Evolutionary conservation across 2,888 invertebrate species (phyloP), one percentile per base, ranked within the genome.

Genomic region (Lithodes maja): DNA sequence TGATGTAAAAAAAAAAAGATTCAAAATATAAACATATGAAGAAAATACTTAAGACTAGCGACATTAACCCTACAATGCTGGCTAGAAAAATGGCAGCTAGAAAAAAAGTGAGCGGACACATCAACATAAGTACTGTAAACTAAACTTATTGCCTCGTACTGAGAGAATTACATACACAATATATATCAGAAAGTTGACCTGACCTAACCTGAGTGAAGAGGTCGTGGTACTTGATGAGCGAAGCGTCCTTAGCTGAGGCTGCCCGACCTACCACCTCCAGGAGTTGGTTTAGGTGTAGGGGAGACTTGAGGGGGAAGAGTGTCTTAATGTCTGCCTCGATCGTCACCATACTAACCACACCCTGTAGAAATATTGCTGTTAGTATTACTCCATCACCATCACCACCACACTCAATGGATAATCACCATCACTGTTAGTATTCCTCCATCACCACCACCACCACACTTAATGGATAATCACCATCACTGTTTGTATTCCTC

Each of bases 181-280:
- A 12, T 61, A 12, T 61, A 7, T 61, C 61, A 61, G 50, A 17
- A 77, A 7, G 0, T 17, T 1, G 9, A 61, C 69, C 33, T 0
- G 33, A 50, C 1, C 50, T 85, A 52, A 91, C 90, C 90, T 89
- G 89, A 5, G 78, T 55, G 82, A 91, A 91, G n/a, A 91, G 84
- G 17, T 78, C 71, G 61, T 83, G 54, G 54, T 89, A 89, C 78
- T 91, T 91, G 69, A 91, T 84, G 2, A 83, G 54, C 2, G 80
- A 68, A 1, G 86, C 74, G 49, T 91, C 90, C 12, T 86, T 84
- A 12, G 78, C 50, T 2, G 85, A 86, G 52, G 89, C 84, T 3
- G 88, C 84, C 7, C 78, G 50, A 9, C 52, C 53, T 7, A 82
- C 86, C 33, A 84, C 53, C n/a, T 83, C 84, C 78, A 91, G 68